These are phyloP conservation scores for Lepus oiostolus DNA, from an alignment of 2,797 vertebrate genomes.

Conservation along the genomic window DNA sequence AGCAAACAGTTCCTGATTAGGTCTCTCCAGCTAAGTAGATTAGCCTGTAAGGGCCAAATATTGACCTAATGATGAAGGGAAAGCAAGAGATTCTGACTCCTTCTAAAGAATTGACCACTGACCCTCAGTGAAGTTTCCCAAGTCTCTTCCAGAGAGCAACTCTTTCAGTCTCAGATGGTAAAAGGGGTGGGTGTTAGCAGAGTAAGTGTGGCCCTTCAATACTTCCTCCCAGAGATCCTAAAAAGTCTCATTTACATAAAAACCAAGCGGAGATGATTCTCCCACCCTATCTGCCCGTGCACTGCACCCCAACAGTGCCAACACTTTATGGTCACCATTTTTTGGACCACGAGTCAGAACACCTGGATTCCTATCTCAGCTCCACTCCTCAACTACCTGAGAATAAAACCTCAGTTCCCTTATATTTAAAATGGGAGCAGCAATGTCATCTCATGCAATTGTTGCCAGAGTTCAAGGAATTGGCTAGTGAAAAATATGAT, in stretches of 20 bases:
- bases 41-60: constrained; percentile 29
- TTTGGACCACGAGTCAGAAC: not conserved
- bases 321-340: not conserved
- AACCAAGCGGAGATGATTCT: not conserved
- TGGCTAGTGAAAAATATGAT: not conserved
- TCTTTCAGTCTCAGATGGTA: not conserved
- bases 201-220: not conserved
- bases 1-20: constrained; percentile 36
- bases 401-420: not conserved
- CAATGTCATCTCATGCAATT: not conserved
- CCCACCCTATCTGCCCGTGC: not conserved
- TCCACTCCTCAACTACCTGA: not conserved
- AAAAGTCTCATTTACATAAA: not conserved
- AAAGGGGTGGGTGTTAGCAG: not conserved
- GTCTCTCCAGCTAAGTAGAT: constrained; percentile 18
- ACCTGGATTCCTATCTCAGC: not conserved
- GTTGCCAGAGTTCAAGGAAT: not conserved
- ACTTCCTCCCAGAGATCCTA: not conserved
- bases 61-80: constrained; percentile 49
- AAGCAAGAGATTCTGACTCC: constrained; percentile 28
- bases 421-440: not conserved
- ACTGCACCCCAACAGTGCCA: not conserved
- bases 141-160: not conserved
- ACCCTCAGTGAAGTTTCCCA: not conserved
- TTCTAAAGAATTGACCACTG: not conserved